Conservation (phyloP, 2,113 vertebrate species). For the Rhadina sibilatrix region DNA sequence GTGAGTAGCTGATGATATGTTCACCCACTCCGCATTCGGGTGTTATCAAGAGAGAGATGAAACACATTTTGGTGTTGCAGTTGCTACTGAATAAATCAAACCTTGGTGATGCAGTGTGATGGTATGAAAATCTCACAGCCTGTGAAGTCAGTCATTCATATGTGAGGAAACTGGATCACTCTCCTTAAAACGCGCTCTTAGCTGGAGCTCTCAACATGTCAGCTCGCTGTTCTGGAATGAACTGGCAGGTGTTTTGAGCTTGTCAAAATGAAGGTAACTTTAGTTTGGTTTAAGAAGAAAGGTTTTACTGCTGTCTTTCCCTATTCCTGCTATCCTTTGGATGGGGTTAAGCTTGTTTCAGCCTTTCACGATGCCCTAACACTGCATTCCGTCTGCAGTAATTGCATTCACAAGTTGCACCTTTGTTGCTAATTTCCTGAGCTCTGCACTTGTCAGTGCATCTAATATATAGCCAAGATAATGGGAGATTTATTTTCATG, state of each 20-base stretch:
- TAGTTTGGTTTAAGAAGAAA: background rate
- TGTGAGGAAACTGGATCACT: constrained; percentile 18
- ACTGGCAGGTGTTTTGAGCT: constrained; percentile 10
- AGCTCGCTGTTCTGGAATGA: constrained; percentile 5
- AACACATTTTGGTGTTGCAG: constrained; percentile 83
- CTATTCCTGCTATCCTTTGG: background rate
- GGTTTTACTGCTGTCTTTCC: background rate
- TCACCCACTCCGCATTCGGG: constrained; percentile 23
- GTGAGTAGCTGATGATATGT: constrained; percentile 18
- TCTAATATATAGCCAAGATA: background rate
- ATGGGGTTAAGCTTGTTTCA: background rate
- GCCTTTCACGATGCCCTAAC: background rate
- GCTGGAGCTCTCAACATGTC: constrained; percentile 34
- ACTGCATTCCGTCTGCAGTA: background rate
- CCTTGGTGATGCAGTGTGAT: background rate
- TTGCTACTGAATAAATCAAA: constrained; percentile 79
- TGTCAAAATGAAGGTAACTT: background rate
- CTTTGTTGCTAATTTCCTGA: background rate
- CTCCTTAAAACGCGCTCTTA: background rate
- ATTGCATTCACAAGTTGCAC: background rate
- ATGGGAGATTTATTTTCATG: background rate
- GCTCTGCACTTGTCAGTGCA: background rate
- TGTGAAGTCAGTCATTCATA: background rate
- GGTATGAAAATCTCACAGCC: constrained; percentile 32
- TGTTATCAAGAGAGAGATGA: constrained; percentile 72